Conservation (phyloP, 2,888 invertebrate genomes). For the Tachina lurida region DNA sequence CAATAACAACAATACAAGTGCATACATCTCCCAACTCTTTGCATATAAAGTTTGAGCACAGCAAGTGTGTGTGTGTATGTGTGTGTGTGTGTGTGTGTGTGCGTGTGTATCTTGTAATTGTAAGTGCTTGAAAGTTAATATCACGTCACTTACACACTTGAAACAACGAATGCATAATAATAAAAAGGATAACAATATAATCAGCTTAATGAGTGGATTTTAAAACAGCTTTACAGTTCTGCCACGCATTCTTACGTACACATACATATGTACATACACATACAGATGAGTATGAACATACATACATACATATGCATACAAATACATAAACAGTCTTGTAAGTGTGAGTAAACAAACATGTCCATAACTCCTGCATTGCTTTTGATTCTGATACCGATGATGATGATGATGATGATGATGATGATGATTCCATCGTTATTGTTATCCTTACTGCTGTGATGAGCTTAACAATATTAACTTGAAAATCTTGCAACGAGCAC, state of each 20-base stretch:
- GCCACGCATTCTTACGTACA: constrained; percentile 31
- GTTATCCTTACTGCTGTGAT: constrained; percentile 39
- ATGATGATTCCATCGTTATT: constrained; percentile 2
- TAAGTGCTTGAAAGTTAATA: constrained; percentile 61
- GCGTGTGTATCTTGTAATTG: constrained; percentile 73
- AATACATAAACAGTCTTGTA: background rate
- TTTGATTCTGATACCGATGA: background rate
- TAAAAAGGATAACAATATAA: constrained; percentile 82
- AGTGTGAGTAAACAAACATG: background rate
- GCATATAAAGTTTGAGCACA: background rate
- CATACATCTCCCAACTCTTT: background rate
- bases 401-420: background rate
- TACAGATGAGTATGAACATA: background rate
- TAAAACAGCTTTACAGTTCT: constrained; percentile 72
- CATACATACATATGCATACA: background rate
- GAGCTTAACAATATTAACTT: constrained; percentile 64
- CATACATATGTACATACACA: no score
- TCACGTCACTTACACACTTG: constrained; percentile 67
- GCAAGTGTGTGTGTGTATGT: constrained; percentile 21
- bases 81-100: constrained; percentile 1
- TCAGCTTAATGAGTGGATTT: constrained; percentile 81
- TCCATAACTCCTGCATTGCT: constrained; percentile 33
- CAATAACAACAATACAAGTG: constrained; percentile 8
- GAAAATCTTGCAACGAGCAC: constrained; percentile 50
- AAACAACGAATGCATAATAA: constrained; percentile 75